These are phyloP conservation scores for Phymastichus coffea DNA, from an alignment of 1,140 invertebrate genomes.

Conservation along the genomic window DNA sequence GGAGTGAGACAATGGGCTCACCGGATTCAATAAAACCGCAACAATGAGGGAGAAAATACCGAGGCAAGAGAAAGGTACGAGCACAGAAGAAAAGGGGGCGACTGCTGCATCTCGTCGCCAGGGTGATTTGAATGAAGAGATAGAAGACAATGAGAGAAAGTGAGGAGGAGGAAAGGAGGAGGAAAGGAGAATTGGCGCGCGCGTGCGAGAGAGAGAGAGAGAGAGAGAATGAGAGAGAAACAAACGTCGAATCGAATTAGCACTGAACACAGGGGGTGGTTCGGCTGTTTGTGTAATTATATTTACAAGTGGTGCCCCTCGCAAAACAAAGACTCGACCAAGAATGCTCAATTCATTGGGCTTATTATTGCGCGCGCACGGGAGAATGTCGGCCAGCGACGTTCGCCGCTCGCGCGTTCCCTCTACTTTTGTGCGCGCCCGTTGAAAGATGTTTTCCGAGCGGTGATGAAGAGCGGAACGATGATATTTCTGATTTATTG, in stretches of 20 bases:
- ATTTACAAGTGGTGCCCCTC: slow-evolving; percentile 57
- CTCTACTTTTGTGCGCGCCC: no score
- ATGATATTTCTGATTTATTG: no score
- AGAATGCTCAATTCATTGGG: slow-evolving; percentile 55
- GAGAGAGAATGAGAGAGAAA: slow-evolving; percentile 45
- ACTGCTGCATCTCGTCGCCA: slow-evolving; percentile 29
- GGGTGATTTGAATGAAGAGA: slow-evolving; percentile 59
- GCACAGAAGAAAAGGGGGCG: slow-evolving; percentile 31
- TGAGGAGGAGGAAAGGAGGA: slow-evolving; percentile 33
- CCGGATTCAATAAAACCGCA: slow-evolving; percentile 57
- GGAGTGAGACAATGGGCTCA: slow-evolving; percentile 50
- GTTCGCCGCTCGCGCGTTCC: no score
- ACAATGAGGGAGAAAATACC: slow-evolving; percentile 51
- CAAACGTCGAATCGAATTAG: slow-evolving; percentile 58
- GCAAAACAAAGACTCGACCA: slow-evolving; percentile 51
- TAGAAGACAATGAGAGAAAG: slow-evolving; percentile 53
- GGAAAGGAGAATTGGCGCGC: no score
- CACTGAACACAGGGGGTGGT: slow-evolving; percentile 21
- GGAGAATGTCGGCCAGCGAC: no score
- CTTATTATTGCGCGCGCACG: slow-evolving; percentile 33
- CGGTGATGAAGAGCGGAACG: no score
- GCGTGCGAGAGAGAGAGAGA: slow-evolving; percentile 25
- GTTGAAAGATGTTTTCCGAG: no score
- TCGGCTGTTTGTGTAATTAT: slow-evolving; percentile 49
- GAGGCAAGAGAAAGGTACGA: slow-evolving; percentile 22